phyloP scores from a whole-genome alignment of 2,113 vertebrate genomes.

The Laticauda laticaudata region DNA sequence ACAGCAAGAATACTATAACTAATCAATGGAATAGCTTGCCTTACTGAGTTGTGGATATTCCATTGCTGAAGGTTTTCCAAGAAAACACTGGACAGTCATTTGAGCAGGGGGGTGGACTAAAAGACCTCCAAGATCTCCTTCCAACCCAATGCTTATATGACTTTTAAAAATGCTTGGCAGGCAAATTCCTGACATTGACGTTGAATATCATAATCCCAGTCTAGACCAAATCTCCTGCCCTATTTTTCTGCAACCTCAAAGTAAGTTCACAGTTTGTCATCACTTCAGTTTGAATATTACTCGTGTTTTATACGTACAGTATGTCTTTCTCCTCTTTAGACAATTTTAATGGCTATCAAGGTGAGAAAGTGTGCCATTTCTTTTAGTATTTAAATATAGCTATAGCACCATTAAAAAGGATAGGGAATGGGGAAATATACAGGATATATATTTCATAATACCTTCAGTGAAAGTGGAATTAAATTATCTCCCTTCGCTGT shows the following conservation, averaged over 20 bases:
- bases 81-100: too few species aligned
- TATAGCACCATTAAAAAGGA: fast-evolving
- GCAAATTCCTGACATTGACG: neutral
- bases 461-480: neutral
- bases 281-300: neutral
- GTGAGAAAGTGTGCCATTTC: neutral
- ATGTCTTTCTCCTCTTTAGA: neutral
- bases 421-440: neutral
- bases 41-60: too few species aligned
- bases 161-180: neutral
- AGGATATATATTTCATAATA: neutral
- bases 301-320: neutral
- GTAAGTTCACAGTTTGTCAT: neutral
- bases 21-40: too few species aligned
- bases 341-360: neutral
- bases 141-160: neutral
- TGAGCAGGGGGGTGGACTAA: neutral
- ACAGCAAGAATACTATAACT: too few species aligned
- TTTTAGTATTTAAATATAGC: conserved; percentile 11
- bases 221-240: neutral
- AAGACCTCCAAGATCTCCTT: neutral
- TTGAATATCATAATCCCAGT: neutral
- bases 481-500: neutral
- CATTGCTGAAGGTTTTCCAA: too few species aligned
- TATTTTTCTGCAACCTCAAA: neutral